Evolutionary conservation across 2,797 vertebrate species (phyloP).

Genomic region (Gadopsis bispinosus): DNA sequence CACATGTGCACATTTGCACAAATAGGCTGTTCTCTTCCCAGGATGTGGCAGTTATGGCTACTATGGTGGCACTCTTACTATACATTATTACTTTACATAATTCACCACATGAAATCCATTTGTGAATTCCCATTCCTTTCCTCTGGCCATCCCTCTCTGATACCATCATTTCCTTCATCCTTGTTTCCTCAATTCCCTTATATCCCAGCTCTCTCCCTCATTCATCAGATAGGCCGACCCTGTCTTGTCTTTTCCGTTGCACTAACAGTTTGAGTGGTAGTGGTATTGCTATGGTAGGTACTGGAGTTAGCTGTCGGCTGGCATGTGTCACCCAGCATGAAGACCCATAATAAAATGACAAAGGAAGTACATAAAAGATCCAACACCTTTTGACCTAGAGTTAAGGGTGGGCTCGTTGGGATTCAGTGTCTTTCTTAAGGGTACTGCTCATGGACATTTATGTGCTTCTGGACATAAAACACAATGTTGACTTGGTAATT

Average conservation of each 20-base stretch:
- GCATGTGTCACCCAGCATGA: constrained; percentile 23
- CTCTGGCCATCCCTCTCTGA: background rate
- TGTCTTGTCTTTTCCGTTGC: constrained; percentile 22
- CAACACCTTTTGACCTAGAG: background rate
- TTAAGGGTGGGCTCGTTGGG: background rate
- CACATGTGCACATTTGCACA: background rate
- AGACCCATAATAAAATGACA: constrained; percentile 29
- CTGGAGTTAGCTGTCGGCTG: constrained; percentile 15
- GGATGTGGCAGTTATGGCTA: background rate
- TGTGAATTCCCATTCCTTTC: background rate
- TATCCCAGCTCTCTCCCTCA: constrained; percentile 25
- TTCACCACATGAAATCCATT: constrained; percentile 37
- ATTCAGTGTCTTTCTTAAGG: background rate
- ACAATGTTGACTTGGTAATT: background rate
- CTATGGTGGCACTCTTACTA: background rate
- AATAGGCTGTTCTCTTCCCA: background rate
- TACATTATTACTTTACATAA: no score
- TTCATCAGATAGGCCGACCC: constrained; percentile 29
- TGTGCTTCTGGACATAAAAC: background rate
- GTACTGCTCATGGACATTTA: background rate
- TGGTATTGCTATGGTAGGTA: constrained; percentile 12
- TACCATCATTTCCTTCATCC: background rate
- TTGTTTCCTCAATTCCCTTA: constrained; percentile 6
- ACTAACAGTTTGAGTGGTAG: constrained; percentile 33
- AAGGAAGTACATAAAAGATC: background rate